Evolutionary conservation across 2,888 invertebrate species (phyloP), one percentile per base, ranked within the genome.

Genomic region (Cacoxenus indagator): DNA sequence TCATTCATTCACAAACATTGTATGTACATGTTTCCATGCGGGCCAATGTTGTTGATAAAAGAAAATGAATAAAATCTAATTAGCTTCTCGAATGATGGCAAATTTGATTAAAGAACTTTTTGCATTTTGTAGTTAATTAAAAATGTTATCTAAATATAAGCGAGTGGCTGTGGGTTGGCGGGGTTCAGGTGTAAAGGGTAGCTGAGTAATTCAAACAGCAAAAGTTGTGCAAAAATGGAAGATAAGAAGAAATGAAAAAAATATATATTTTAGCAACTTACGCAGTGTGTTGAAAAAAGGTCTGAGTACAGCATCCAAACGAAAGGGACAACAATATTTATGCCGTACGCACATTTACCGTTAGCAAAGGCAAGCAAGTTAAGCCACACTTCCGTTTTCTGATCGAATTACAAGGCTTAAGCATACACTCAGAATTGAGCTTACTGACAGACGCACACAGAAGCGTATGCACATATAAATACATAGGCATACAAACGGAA

Each of bases 31-130:
- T 37, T 19, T 48, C 17, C 48, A 48, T 48, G 8, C 2, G 19
- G n/a, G 48, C 48, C n/a, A 14, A 8, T 37, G 8, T 37, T 37
- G 37, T 37, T 11, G 37, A 37, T 37, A 37, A 37, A 45, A 48
- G 8, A 51, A 64, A 48, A 72, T 73, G 75, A 51, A 48, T 57
- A 55, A 51, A 79, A 82, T 73, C 82, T 78, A 79, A 79, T 79
- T 79, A 82, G 74, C 78, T 75, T 82, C 78, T 67, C 80, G 72
- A 82, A 75, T 80, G 79, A 71, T 82, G 79, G 71, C 73, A 67
- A 73, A 72, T 76, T 79, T 79, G 80, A 79, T 79, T 82, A 82
- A 82, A 82, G 78, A 79, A 79, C 78, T 82, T 78, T 68, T 73
- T 73, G 70, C 68, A 68, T 75, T 77, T 65, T 73, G 70, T 67